Percentiles rank a stretch among this genome's conserved stretches.
Evolutionary conservation across 2,888 invertebrate genomes (phyloP).

Genomic region (Cepaea hortensis): DNA sequence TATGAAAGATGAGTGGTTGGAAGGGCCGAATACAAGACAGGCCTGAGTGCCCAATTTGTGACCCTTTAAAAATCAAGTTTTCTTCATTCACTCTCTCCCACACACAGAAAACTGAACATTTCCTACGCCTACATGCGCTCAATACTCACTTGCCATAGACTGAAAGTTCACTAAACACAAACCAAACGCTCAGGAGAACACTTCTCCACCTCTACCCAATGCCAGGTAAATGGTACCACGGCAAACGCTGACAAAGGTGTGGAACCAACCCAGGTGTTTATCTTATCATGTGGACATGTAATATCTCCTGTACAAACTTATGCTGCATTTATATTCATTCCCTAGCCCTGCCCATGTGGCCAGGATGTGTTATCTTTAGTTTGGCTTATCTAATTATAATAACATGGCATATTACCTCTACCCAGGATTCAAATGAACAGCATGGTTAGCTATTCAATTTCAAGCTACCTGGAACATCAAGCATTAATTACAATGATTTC

Average conservation of each 20-base stretch:
- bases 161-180: too few species aligned
- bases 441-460: too few species aligned
- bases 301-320: background rate
- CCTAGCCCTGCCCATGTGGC: background rate
- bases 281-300: background rate
- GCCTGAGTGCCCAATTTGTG: too few species aligned
- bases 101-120: too few species aligned
- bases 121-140: too few species aligned
- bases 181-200: background rate
- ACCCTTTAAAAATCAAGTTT: too few species aligned
- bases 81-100: too few species aligned
- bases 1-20: too few species aligned
- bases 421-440: background rate
- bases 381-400: background rate
- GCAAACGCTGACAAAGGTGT: slow-evolving; percentile 31
- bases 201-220: background rate
- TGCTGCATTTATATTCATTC: background rate
- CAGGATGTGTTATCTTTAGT: slow-evolving; percentile 15
- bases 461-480: too few species aligned
- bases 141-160: too few species aligned
- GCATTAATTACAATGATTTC: too few species aligned
- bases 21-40: too few species aligned
- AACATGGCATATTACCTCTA: background rate
- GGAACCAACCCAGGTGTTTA: slow-evolving; percentile 45
- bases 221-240: slow-evolving; percentile 9